Base-by-base conservation (phyloP, 2,113 vertebrate species). In the Oreochromis aureus region DNA sequence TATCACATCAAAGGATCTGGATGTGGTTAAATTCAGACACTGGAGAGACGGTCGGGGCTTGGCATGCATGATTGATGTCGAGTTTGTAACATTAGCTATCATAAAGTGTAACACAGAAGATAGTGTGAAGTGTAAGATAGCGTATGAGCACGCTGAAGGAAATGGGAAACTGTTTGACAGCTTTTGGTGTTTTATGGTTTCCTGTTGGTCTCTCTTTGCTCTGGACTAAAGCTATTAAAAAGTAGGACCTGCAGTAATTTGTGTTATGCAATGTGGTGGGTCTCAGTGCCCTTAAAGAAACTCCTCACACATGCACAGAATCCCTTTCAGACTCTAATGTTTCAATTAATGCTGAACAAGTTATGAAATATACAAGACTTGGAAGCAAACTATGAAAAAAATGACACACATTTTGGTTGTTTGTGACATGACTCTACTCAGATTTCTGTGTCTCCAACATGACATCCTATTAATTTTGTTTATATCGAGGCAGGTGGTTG, bases 401-500 rank as follows among this genome's bases (percentile, higher is more conserved):
- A 93, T 39, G 73, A 92, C 91, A 89, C 79, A 90, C 87, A 90
- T 95, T 92, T 93, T 56, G 89, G 90, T 93, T 95, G 91, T 95
- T 93, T 94, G 87, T 85, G 86, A 92, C 87, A 91, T 59, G 89
- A 88, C 91, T 88, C 86, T 44, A 82, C 89, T 93, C 87, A 81
- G 82, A 94, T 92, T 92, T 91, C 86, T 89, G 41, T 87, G 89
- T 91, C 94, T 95, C 89, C 90, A 85, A 94, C 95, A 94, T 91
- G 93, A 92, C 94, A 93, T 94, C 91, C 91, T 86, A 95, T 95
- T 96, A 92, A 94, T 94, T 95, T 89, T 94, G 94, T 95, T 95
- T 95, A 92, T 91, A 94, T 93, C 94, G 78, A 94, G 91, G 94
- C 94, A 94, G 93, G 95, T 94, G 96, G 95, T 96, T 95, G 95